phyloP scores from a whole-genome alignment of 2,888 invertebrate species.

The Chrysopilus asiliformis region DNA sequence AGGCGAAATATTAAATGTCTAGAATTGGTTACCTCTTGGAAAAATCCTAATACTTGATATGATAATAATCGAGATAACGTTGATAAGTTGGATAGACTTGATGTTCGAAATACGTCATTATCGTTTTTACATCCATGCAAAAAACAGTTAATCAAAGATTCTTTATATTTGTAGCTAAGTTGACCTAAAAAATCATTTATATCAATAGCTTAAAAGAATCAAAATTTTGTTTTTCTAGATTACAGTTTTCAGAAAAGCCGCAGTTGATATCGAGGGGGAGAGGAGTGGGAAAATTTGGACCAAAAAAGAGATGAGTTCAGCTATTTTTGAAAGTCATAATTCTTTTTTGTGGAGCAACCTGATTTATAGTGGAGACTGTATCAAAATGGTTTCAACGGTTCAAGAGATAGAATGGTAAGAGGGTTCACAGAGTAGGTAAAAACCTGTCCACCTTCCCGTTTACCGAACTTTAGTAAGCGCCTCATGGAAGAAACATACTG shows the following conservation, averaged over 20 bases:
- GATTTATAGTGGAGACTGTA: too few relatives aligned
- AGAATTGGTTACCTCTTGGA: conserved; percentile 25
- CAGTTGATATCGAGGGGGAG: neutral
- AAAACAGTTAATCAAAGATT: conserved; percentile 27
- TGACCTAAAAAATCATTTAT: conserved; percentile 21
- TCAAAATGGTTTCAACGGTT: too few relatives aligned
- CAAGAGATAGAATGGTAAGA: too few relatives aligned
- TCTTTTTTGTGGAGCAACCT: too few relatives aligned
- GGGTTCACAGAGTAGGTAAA: too few relatives aligned
- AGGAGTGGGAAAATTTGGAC: neutral
- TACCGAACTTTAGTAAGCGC: too few relatives aligned
- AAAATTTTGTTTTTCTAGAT: neutral
- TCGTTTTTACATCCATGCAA: conserved; percentile 26
- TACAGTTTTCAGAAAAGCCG: neutral
- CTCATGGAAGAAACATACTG: too few relatives aligned
- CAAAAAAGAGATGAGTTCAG: too few relatives aligned
- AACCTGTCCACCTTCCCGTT: too few relatives aligned
- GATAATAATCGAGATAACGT: conserved; percentile 28
- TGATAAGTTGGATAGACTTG: conserved; percentile 31
- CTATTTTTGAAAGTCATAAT: too few relatives aligned
- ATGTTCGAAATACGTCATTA: conserved; percentile 29
- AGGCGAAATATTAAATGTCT: neutral
- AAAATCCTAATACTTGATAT: conserved; percentile 32
- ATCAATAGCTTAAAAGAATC: neutral
- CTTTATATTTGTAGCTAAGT: conserved; percentile 30